Evolutionary conservation across 2,113 vertebrate genomes (phyloP), one percentile per base, ranked within the genome.

Genomic region (Rhineura floridana): DNA sequence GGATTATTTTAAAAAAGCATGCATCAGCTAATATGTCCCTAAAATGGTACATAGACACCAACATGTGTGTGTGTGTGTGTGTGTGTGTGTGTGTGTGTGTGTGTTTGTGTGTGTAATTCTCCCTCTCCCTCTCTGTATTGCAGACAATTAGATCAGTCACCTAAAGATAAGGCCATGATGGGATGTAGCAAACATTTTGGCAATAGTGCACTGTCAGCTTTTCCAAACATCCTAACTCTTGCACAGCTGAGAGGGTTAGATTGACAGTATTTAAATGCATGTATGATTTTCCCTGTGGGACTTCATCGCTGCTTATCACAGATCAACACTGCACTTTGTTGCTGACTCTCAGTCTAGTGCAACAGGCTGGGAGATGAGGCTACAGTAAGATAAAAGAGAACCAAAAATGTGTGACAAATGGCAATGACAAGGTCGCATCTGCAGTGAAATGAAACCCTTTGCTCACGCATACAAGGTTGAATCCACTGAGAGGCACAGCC

Each of bases 371-470:
- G 83, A 50, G 69, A 44, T 52, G 72, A 82, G 84, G 63, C 88
- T 83, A 30, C 63, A 46, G 79, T 82, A 42, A 82, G 84, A 86
- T 83, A 46, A 90, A 81, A 90, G 80, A 39, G 48, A 46, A 83
- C 72, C 62, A 86, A 83, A 81, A 86, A 90, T 90, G 88, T 90
- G 88, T 76, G 79, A 90, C 88, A 69, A 86, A 89, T 89, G 84
- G 84, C 59, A 90, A 90, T 90, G 88, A 90, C 80, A 83, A 69
- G 88, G 88, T 86, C 33, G 80, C 80, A 81, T 90, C 79, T 86
- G 84, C 63, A 55, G 50, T 69, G 79, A 86, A 90, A 86, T 67
- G 46, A 55, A 83, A 82, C 59, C 55, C 69, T 76, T 59, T 42
- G 69, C 46, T 48, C 69, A 62, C 77, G 36, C 11, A 4, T 65